Evolutionary conservation across 23 tunicate genomes (phyloP).

Genomic region (Halocynthia roretzi): DNA sequence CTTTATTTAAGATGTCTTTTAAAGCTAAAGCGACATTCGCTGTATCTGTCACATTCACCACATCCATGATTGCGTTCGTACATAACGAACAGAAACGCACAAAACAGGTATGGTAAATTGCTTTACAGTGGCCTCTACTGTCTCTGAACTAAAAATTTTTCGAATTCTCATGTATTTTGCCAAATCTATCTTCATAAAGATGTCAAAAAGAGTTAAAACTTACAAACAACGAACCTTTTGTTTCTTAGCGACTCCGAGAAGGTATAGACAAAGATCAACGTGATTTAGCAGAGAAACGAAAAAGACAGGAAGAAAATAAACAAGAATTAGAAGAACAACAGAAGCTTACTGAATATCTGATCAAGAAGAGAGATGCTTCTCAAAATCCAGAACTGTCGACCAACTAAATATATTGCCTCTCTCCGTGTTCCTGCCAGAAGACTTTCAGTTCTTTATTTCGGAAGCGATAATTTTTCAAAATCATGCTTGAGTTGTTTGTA

Average conservation of each 20-base stretch:
- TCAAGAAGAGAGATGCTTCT: slow-evolving; percentile 2
- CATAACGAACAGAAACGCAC: slow-evolving; percentile 35
- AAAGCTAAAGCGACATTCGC: slow-evolving; percentile 29
- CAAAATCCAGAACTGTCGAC: background rate
- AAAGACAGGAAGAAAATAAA: slow-evolving; percentile 33
- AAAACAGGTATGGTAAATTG: slow-evolving; percentile 24
- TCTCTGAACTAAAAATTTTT: background rate
- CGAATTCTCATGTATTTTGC: background rate
- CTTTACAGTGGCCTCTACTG: background rate
- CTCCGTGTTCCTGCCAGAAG: background rate
- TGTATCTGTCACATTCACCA: slow-evolving; percentile 32
- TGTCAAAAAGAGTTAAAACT: background rate
- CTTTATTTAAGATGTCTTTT: slow-evolving; percentile 18
- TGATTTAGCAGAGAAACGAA: slow-evolving; percentile 11
- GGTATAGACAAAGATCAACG: slow-evolving; percentile 24
- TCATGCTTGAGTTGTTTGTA: slow-evolving; percentile 21
- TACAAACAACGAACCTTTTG: background rate
- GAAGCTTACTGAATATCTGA: slow-evolving; percentile 23
- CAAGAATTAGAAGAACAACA: slow-evolving; percentile 14
- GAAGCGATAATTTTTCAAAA: slow-evolving; percentile 41
- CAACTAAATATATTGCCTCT: background rate
- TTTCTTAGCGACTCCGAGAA: slow-evolving; percentile 29
- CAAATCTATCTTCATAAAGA: background rate
- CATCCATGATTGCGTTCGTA: slow-evolving; percentile 43
- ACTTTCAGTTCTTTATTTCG: slow-evolving; percentile 33